A percentile compares a stretch with the other conserved stretches of the same genome.
These are phyloP conservation scores for Phoenicopterus ruber DNA, from an alignment of 2,113 vertebrate genomes.

Conservation along the genomic window DNA sequence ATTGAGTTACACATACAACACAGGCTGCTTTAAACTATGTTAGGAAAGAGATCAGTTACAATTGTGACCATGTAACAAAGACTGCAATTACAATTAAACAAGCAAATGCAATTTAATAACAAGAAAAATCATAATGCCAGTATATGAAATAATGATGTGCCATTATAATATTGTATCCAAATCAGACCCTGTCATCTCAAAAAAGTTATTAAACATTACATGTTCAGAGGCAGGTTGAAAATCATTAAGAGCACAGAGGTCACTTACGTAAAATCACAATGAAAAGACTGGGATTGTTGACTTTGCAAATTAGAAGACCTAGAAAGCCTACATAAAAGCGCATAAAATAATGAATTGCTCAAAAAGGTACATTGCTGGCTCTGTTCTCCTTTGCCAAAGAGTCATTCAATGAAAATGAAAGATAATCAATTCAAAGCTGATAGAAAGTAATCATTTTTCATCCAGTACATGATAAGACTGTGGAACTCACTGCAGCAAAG, in stretches of 20 bases:
- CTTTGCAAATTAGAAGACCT: conserved; percentile 45
- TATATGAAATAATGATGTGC: conserved; percentile 6
- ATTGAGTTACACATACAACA: background rate
- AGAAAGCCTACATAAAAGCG: conserved; percentile 13
- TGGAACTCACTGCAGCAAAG: conserved; percentile 12
- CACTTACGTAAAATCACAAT: background rate
- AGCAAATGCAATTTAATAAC: conserved; percentile 8
- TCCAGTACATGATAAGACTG: conserved; percentile 17
- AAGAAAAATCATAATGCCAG: background rate
- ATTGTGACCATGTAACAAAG: background rate
- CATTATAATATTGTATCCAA: background rate
- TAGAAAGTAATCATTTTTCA: conserved; percentile 56
- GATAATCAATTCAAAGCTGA: conserved; percentile 59
- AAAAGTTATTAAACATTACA: conserved; percentile 35
- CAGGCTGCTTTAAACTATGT: background rate
- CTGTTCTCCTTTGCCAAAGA: conserved; percentile 45
- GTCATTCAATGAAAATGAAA: conserved; percentile 55
- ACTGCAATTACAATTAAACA: conserved; percentile 8
- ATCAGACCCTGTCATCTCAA: background rate
- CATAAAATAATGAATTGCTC: conserved; percentile 43
- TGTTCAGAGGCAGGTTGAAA: background rate
- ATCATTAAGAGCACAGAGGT: conserved; percentile 31
- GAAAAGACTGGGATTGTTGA: conserved; percentile 48
- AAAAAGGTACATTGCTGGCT: conserved; percentile 25
- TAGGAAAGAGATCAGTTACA: background rate